Conservation (phyloP, 2,888 invertebrate species). For the Malacosoma neustria region DNA sequence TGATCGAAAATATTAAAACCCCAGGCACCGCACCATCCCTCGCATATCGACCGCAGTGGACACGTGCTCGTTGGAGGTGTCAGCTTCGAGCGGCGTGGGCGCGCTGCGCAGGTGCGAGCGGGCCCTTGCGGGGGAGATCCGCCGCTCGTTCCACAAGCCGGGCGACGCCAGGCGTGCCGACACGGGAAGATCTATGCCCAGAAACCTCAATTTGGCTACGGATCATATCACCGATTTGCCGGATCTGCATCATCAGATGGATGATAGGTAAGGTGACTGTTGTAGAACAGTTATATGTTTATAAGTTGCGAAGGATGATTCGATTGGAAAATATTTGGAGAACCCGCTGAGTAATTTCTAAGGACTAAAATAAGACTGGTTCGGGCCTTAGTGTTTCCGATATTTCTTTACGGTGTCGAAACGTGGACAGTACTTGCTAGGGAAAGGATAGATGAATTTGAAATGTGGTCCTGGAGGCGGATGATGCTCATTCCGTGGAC, state of each 20-base stretch:
- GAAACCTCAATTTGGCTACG: slow-evolving; percentile 67
- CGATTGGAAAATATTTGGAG: no score
- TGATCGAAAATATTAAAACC: no score
- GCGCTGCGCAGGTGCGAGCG: slow-evolving; percentile 55
- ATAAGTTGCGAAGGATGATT: no score
- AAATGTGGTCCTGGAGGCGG: no score
- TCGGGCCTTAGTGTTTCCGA: no score
- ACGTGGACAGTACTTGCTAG: no score
- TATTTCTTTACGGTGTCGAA: no score
- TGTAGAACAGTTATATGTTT: no score
- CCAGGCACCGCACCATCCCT: slow-evolving; percentile 65
- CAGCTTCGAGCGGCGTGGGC: slow-evolving; percentile 26
- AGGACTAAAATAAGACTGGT: no score
- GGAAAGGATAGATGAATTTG: no score
- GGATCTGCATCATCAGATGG: slow-evolving; percentile 5
- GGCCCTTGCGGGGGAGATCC: slow-evolving; percentile 43
- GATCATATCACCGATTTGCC: slow-evolving; percentile 11
- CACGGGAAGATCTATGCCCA: slow-evolving; percentile 64
- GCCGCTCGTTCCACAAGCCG: slow-evolving; percentile 62
- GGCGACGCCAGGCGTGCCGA: slow-evolving; percentile 38
- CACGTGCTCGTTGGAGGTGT: slow-evolving; percentile 28
- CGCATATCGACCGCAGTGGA: slow-evolving; percentile 54
- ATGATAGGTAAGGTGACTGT: slow-evolving; percentile 21
- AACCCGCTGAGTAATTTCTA: no score
- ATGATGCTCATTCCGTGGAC: no score